phyloP scores from a whole-genome alignment of 2,888 invertebrate genomes.

The Drosophila anceps region DNA sequence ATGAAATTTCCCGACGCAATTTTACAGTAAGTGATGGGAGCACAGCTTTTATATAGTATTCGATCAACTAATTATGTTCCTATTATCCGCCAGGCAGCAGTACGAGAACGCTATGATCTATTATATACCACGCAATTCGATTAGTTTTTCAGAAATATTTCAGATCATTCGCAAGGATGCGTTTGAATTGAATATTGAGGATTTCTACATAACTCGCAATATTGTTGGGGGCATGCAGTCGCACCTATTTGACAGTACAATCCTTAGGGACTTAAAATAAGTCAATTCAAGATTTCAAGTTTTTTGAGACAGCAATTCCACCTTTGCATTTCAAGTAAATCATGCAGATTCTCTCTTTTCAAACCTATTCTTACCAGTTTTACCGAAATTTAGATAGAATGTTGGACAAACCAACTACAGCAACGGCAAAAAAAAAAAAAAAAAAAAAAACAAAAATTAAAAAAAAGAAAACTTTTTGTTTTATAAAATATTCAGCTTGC shows the following conservation, averaged over 20 bases:
- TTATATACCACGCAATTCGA: conserved; percentile 35
- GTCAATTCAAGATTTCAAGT: neutral
- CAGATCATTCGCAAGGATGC: conserved; percentile 50
- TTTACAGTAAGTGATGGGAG: conserved; percentile 46
- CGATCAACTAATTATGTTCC: neutral
- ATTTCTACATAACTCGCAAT: conserved; percentile 62
- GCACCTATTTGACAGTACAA: conserved; percentile 37
- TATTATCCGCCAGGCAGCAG: conserved; percentile 27
- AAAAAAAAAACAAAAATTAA: neutral
- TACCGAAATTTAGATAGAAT: neutral
- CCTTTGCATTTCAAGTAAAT: neutral
- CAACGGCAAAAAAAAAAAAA: neutral
- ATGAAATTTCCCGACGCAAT: conserved; percentile 60
- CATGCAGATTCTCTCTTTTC: neutral
- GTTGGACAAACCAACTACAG: neutral
- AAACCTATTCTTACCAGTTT: neutral
- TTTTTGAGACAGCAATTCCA: neutral
- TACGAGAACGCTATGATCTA: conserved; percentile 44
- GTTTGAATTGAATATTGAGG: conserved; percentile 67
- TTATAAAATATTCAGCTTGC: neutral
- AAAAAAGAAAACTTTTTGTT: neutral
- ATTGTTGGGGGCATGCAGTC: conserved; percentile 29
- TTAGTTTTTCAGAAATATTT: conserved; percentile 57
- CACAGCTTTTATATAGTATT: no score
- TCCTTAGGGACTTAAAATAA: conserved; percentile 15